Conservation (phyloP, 2,888 invertebrate species). For the Thumatha senex region DNA sequence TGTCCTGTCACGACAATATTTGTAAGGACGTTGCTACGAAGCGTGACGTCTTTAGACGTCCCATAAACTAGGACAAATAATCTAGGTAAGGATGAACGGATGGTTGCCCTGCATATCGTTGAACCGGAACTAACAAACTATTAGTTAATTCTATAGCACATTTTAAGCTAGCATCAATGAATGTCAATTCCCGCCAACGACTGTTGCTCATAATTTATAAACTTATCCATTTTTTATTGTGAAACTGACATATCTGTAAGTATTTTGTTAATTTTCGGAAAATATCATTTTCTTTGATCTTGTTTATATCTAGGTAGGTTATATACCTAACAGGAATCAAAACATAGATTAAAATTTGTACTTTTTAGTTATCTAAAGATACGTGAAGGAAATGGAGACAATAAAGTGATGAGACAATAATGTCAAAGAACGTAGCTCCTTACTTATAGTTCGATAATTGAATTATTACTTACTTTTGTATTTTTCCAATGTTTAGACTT, state of each 20-base stretch:
- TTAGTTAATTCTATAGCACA: too few species aligned
- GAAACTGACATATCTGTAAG: background rate
- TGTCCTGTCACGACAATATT: too few species aligned
- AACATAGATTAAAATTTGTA: background rate
- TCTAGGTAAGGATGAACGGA: background rate
- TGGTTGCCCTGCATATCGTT: constrained; percentile 18
- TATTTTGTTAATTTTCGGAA: background rate
- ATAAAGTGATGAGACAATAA: constrained; percentile 36
- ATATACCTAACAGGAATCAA: background rate
- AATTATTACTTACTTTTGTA: constrained; percentile 43
- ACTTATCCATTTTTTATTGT: constrained; percentile 5
- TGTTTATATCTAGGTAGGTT: background rate
- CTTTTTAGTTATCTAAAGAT: background rate
- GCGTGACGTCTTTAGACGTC: too few species aligned
- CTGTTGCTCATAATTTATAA: constrained; percentile 33
- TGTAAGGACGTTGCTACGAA: too few species aligned
- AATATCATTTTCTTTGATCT: too few species aligned
- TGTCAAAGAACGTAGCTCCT: constrained; percentile 4
- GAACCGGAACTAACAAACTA: constrained; percentile 5
- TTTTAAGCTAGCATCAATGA: too few species aligned
- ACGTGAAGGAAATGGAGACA: constrained; percentile 12
- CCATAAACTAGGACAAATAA: too few species aligned
- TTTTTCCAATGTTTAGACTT: constrained; percentile 59
- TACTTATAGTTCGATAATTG: constrained; percentile 9
- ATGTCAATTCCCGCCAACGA: constrained; percentile 45